Evolutionary conservation across 2,888 invertebrate genomes (phyloP).

Genomic region (Cheilosia vernalis): DNA sequence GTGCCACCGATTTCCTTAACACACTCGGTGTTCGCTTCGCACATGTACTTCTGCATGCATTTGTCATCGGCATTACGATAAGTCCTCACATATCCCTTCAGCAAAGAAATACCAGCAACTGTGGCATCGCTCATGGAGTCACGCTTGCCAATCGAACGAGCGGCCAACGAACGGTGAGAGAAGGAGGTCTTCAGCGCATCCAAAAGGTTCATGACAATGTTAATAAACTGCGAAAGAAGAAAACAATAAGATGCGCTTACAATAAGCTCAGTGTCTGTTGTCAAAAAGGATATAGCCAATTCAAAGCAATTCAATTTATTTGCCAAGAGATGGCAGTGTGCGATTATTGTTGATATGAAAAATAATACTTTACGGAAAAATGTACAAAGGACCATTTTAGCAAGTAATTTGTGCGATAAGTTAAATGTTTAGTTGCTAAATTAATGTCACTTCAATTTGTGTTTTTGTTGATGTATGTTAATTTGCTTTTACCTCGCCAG

Average conservation of each 20-base stretch:
- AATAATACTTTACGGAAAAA: conserved; percentile 50
- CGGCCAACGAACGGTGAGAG: conserved; percentile 93
- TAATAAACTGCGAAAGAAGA: conserved; percentile 89
- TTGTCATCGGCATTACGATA: conserved; percentile 90
- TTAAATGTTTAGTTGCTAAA: conserved; percentile 55
- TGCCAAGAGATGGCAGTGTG: conserved; percentile 9
- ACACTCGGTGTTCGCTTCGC: conserved; percentile 95
- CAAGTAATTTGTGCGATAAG: conserved; percentile 63
- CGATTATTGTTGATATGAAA: conserved; percentile 13
- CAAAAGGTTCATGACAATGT: conserved; percentile 94
- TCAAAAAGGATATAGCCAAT: conserved; percentile 17
- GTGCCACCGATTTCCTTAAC: conserved; percentile 90
- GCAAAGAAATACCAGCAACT: conserved; percentile 93
- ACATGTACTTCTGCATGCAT: conserved; percentile 94
- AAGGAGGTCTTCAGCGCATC: conserved; percentile 96
- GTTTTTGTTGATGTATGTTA: conserved; percentile 57
- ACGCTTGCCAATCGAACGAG: conserved; percentile 92
- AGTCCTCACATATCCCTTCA: conserved; percentile 94
- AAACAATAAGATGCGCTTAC: too few relatives aligned
- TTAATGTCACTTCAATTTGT: conserved; percentile 26
- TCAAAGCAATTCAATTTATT: conserved; percentile 32
- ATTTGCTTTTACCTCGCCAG: conserved; percentile 93
- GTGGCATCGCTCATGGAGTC: conserved; percentile 96
- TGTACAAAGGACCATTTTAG: conserved; percentile 70
- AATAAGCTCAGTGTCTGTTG: not conserved